Base-by-base conservation (phyloP, 2,888 invertebrate species). In the Scrobipalpa atriplicella region DNA sequence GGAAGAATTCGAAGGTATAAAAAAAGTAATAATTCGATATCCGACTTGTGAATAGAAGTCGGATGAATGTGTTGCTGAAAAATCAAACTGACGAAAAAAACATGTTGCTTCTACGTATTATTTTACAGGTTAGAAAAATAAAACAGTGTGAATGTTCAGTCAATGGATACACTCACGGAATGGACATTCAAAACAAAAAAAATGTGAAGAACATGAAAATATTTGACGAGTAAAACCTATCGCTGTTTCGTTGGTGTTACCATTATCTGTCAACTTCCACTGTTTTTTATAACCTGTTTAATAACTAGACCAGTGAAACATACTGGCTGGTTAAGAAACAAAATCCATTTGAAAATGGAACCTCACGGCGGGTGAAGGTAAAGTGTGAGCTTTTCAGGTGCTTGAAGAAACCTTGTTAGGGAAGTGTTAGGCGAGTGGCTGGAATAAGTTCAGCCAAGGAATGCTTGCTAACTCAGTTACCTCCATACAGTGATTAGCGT, bases 1-100 rank as follows among this genome's bases (percentile, higher is more conserved):
- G 71, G 87, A 87, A 75, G 72, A 80, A 70, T 75, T 75, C 67
- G 90, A 90, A 91, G 92, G 91, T 91, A 91, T 71, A 52, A 36
- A 52, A n/a, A 36, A 38, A 38, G 3, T 16, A 36, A 16, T 29
- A 72, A 75, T 76, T 75, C 70, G 75, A 73, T 75, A 75, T 78
- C 76, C 76, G 75, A 73, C 72, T 77, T 73, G 72, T 73, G 74
- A 71, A 70, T 73, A 78, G 75, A 76, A 75, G 70, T 60, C 66
- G 70, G 69, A 74, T 52, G 18, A 63, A 36, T 2, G 52, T 63
- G 47, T 62, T 11, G 58, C 41, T 43, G 72, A 74, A 73, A 70
- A 72, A 60, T 76, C n/a, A 74, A 75, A 69, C 69, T 66, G 66
- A 16, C 36, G 36, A 29, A 1, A 38, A 38, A 58, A 58, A 58